These are phyloP conservation scores for Ceyx cyanopectus DNA, from an alignment of 2,113 vertebrate genomes.

Conservation along the genomic window DNA sequence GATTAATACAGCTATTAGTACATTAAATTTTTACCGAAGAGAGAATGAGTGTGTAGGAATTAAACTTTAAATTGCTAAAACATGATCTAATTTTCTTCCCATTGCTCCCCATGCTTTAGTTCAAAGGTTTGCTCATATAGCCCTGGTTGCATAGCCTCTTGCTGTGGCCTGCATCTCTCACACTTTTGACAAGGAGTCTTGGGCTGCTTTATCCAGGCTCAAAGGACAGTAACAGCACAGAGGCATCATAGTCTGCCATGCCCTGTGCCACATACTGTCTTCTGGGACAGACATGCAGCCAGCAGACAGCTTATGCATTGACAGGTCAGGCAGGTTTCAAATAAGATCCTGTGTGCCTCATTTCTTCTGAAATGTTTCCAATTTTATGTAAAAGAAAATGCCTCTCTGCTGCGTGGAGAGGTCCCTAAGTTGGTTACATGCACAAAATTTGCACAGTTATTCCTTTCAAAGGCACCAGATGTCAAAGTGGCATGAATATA, in stretches of 20 bases:
- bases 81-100: rapidly evolving
- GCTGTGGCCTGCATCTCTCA: not conserved
- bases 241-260: rapidly evolving
- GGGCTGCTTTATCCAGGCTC: not conserved
- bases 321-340: not conserved
- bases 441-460: not conserved
- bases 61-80: not conserved
- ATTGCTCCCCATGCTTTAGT: not conserved
- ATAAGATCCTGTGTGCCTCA: rapidly evolving
- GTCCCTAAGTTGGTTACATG: not conserved
- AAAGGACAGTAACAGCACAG: not conserved
- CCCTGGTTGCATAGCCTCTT: not conserved
- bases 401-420: not conserved
- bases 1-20: not conserved
- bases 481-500: not conserved
- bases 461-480: conserved; percentile 7
- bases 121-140: not conserved
- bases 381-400: not conserved
- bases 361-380: not conserved
- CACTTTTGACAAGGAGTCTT: not conserved
- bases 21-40: not conserved
- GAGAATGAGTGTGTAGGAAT: rapidly evolving
- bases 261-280: rapidly evolving
- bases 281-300: not conserved
- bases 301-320: not conserved